Evolutionary conservation across 2,797 vertebrate genomes (phyloP), one percentile per base, ranked within the genome.

Genomic region (Limnodromus scolopaceus): DNA sequence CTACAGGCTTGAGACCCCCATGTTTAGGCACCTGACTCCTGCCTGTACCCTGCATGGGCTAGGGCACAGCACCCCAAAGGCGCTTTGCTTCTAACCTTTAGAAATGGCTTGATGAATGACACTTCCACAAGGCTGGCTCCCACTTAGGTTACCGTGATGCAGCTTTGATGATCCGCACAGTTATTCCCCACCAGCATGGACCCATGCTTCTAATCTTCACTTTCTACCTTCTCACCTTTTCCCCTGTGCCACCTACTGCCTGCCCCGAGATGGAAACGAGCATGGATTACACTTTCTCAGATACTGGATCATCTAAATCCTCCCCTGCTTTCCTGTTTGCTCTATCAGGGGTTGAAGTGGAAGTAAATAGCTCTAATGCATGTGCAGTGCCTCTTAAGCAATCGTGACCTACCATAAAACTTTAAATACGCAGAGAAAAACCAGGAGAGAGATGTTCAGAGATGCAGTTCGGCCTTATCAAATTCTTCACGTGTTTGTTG

Each of bases 401-500:
- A 89, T 30, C 14, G 0, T 65, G 80, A 88, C 72, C 89, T 8
- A 11, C 45, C 81, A 91, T 93, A 94, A 96, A 97, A 84, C 66
- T 84, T 85, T 24, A 92, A 91, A 95, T 86, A 74, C 43, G 25
- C 46, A n/a, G 94, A 97, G 87, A 93, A 96, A 96, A 95, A 28
- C 28, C 96, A 97, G 95, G 80, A 89, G 55, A 81, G 88, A 60
- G 55, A 72, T 54, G 49, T 64, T 84, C 90, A 90, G 89, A 57
- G 92, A 66, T 91, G 91, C 54, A 93, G 84, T 54, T 79, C 66
- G 38, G 77, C 66, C 70, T 96, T 96, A 97, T 96, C 89, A n/a
- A 95, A 97, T 96, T 96, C 95, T 94, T 97, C 81, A 81, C 58
- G 2, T 97, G 91, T 94, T 97, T 97, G 93, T 87, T 96, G 93